Conservation (phyloP, 2,113 vertebrate genomes). For the Pagrus major region DNA sequence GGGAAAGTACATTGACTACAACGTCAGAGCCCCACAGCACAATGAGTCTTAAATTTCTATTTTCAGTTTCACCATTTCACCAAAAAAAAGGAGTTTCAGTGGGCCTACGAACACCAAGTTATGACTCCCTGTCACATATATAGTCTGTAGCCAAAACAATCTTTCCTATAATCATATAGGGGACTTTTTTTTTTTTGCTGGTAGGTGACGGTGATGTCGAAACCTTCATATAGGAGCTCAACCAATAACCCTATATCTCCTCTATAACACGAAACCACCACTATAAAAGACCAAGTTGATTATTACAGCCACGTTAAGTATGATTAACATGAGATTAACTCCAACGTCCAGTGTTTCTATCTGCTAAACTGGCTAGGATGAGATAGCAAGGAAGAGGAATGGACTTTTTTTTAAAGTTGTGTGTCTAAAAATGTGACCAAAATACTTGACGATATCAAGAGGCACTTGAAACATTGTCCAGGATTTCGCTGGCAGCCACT, state of each 20-base stretch:
- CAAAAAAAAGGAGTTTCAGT: neutral
- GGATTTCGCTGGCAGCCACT: neutral
- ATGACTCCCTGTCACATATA: neutral
- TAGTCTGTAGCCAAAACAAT: neutral
- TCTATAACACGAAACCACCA: slow-evolving; percentile 1
- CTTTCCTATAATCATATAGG: slow-evolving; percentile 17
- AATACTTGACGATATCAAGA: neutral
- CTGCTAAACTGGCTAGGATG: neutral
- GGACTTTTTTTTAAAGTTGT: neutral
- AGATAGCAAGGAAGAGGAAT: neutral
- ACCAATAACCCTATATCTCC: neutral
- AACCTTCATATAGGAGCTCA: slow-evolving; percentile 8
- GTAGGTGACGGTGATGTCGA: neutral
- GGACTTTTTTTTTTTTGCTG: slow-evolving; percentile 4
- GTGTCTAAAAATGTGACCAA: neutral
- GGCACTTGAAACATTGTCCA: neutral
- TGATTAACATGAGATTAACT: slow-evolving; percentile 2
- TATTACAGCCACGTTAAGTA: neutral
- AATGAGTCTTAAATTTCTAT: neutral
- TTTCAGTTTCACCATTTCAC: neutral
- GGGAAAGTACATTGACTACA: slow-evolving; percentile 2
- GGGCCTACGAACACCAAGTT: neutral
- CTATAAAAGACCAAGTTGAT: neutral
- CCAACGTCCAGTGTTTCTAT: neutral
- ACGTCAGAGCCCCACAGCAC: neutral